Conservation (phyloP, 2,888 invertebrate species). For the Furcula furcula region DNA sequence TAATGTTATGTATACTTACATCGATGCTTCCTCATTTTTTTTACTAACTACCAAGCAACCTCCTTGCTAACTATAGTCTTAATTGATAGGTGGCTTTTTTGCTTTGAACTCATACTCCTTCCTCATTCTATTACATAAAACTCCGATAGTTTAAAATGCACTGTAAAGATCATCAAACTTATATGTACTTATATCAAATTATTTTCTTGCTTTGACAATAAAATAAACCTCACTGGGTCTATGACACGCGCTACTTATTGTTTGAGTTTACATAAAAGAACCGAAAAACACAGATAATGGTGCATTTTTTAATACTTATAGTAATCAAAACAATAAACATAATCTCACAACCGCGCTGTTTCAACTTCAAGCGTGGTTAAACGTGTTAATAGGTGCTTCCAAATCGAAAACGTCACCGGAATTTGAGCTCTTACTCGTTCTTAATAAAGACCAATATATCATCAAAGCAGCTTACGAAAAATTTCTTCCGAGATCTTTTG, state of each 20-base stretch:
- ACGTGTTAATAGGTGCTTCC: constrained; percentile 56
- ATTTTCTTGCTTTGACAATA: too few relatives aligned
- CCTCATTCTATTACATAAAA: too few relatives aligned
- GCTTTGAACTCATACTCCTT: too few relatives aligned
- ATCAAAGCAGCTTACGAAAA: constrained; percentile 41
- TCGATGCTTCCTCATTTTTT: too few relatives aligned
- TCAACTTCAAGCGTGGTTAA: constrained; percentile 60
- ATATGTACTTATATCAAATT: too few relatives aligned
- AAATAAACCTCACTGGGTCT: too few relatives aligned
- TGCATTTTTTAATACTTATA: constrained; percentile 29
- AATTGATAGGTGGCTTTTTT: too few relatives aligned
- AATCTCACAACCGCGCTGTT: constrained; percentile 41
- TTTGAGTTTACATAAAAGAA: constrained; percentile 1
- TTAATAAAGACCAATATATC: constrained; percentile 33
- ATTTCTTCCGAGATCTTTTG: constrained; percentile 46
- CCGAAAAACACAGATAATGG: constrained; percentile 16
- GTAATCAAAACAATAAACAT: constrained; percentile 35
- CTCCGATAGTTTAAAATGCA: too few relatives aligned
- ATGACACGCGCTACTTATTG: neutral
- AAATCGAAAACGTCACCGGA: constrained; percentile 14
- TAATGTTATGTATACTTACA: too few relatives aligned
- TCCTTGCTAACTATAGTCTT: too few relatives aligned
- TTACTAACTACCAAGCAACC: too few relatives aligned
- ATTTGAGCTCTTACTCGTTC: constrained; percentile 23
- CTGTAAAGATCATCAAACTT: too few relatives aligned